These are phyloP conservation scores for Eudasyphora cyanicolor DNA, from an alignment of 2,888 invertebrate genomes.

Conservation along the genomic window DNA sequence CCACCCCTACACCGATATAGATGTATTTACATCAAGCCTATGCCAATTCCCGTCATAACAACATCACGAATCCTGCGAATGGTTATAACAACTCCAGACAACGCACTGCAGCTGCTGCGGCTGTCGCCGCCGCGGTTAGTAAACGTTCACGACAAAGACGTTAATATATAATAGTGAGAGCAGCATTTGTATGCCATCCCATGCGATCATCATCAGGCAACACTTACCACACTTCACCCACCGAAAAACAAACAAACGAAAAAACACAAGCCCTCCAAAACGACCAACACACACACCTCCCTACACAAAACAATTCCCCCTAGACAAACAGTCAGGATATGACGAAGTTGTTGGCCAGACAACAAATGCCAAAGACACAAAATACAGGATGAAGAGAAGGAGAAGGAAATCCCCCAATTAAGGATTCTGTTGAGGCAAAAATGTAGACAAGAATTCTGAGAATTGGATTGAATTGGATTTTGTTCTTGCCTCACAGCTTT, in stretches of 20 bases:
- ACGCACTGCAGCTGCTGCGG: conserved; percentile 1
- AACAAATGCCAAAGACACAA: too few relatives aligned
- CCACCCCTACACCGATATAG: conserved; percentile 40
- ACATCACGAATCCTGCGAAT: conserved; percentile 37
- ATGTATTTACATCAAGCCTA: conserved; percentile 57
- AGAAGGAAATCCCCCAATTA: too few relatives aligned
- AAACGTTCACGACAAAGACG: conserved; percentile 55
- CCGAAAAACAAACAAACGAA: not conserved
- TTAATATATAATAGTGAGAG: not conserved
- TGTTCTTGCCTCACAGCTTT: too few relatives aligned
- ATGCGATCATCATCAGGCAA: not conserved
- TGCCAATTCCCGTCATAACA: conserved; percentile 41
- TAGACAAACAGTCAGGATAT: not conserved
- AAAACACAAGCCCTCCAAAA: not conserved
- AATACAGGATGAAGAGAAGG: too few relatives aligned
- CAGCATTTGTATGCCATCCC: not conserved
- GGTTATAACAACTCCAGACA: conserved; percentile 20
- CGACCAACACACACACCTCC: not conserved
- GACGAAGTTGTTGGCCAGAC: conserved; percentile 21
- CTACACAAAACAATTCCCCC: not conserved
- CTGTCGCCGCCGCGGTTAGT: conserved; percentile 15
- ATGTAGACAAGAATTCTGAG: too few relatives aligned
- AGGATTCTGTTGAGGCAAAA: too few relatives aligned
- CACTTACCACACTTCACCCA: not conserved
- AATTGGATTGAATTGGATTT: too few relatives aligned